phyloP scores from a whole-genome alignment of 2,113 vertebrate genomes.

The Eidolon helvum region DNA sequence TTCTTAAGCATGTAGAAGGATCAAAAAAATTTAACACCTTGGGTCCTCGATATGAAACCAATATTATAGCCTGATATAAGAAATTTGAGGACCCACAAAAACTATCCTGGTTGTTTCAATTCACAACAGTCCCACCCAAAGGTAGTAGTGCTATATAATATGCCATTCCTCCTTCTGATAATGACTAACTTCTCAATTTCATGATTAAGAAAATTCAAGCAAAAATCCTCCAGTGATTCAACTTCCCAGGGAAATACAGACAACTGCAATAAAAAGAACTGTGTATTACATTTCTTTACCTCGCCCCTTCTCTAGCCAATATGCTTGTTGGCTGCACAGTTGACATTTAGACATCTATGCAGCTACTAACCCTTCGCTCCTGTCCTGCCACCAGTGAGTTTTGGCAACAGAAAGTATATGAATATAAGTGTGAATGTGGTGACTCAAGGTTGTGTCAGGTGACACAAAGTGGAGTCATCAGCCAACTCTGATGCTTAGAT shows the following conservation, averaged over 20 bases:
- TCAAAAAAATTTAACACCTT: not conserved
- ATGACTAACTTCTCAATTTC: not conserved
- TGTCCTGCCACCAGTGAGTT: not conserved
- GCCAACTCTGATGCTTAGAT: not conserved
- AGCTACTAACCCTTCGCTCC: not conserved
- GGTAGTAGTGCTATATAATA: not conserved
- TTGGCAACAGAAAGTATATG: not conserved
- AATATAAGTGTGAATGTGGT: not conserved
- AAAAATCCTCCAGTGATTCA: not conserved
- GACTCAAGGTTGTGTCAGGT: not conserved
- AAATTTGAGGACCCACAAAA: not conserved
- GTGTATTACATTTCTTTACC: fast-evolving
- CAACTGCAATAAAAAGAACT: not conserved
- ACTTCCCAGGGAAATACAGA: not conserved
- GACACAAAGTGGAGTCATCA: not conserved
- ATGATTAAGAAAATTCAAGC: not conserved
- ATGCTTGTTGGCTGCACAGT: not conserved
- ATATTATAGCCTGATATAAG: not conserved
- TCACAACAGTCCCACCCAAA: not conserved
- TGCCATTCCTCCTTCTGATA: not conserved
- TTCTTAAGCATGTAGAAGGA: not conserved
- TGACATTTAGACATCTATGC: not conserved
- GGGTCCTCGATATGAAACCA: not conserved
- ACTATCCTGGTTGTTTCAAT: not conserved
- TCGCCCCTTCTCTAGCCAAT: not conserved